phyloP scores from a whole-genome alignment of 2,113 vertebrate genomes.

The Larimichthys crocea region DNA sequence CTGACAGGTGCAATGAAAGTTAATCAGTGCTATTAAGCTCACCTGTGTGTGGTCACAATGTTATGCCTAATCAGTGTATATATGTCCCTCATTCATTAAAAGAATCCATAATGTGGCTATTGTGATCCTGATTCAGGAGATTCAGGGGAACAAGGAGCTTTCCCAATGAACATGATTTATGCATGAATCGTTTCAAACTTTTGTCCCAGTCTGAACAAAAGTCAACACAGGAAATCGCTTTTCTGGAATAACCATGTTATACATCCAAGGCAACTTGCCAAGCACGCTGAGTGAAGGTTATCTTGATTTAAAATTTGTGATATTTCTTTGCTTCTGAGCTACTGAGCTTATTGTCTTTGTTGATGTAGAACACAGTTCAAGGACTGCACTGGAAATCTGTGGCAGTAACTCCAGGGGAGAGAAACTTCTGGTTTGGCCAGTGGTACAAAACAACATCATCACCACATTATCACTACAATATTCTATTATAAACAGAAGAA shows the following conservation, averaged over 20 bases:
- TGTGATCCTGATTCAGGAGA: background rate
- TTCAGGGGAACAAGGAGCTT: too few relatives aligned
- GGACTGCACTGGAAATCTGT: background rate
- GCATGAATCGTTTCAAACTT: background rate
- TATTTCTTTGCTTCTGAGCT: background rate
- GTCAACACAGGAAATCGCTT: background rate
- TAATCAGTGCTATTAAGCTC: background rate
- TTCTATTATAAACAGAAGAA: conserved; percentile 2
- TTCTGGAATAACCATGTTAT: too few relatives aligned
- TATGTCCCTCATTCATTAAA: too few relatives aligned
- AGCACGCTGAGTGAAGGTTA: background rate
- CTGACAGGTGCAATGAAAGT: background rate
- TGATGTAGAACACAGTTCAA: background rate
- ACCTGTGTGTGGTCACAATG: too few relatives aligned
- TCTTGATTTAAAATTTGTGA: background rate
- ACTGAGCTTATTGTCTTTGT: background rate
- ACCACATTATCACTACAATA: background rate
- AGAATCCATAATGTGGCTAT: too few relatives aligned
- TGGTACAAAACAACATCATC: background rate
- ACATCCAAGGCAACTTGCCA: background rate
- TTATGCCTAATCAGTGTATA: too few relatives aligned
- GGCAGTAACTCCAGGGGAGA: background rate
- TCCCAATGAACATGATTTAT: background rate
- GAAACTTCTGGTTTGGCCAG: background rate
- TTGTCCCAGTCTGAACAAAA: background rate